Conservation (phyloP, 2,797 vertebrate species). For the Myotis findleyi region DNA sequence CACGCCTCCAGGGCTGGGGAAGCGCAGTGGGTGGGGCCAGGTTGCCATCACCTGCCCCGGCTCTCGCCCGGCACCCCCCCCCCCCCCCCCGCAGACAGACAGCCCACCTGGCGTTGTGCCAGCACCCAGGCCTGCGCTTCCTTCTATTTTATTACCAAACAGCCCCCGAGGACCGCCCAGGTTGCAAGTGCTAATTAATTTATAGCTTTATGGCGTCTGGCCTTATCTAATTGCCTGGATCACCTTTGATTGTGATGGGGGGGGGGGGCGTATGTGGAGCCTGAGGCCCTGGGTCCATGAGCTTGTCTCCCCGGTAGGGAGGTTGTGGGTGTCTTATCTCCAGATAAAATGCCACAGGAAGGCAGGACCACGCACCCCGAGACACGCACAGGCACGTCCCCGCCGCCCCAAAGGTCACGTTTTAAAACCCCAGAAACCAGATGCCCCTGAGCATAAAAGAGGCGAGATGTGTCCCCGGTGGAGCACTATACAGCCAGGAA, state of each 20-base stretch:
- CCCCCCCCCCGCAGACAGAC: background rate
- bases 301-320: too few species aligned
- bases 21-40: fast-evolving
- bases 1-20: background rate
- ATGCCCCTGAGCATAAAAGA: fast-evolving
- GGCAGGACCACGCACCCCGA: fast-evolving
- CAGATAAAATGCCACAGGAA: background rate
- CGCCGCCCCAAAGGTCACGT: fast-evolving
- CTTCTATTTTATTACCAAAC: background rate
- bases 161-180: background rate
- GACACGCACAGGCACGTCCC: background rate
- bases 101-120: background rate
- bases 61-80: background rate
- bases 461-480: fast-evolving
- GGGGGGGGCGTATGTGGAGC: too few species aligned
- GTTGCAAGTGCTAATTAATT: conserved; percentile 80
- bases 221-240: background rate
- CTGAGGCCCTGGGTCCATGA: too few species aligned
- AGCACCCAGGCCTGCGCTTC: fast-evolving
- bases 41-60: background rate
- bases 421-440: fast-evolving
- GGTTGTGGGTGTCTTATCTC: background rate
- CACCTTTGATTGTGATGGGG: too few species aligned
- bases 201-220: conserved; percentile 79
- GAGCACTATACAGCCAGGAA: fast-evolving